A percentile compares a stretch with the other conserved stretches of the same genome.
phyloP scores from a whole-genome alignment of 2,113 vertebrate species.

The Pogona vitticeps region DNA sequence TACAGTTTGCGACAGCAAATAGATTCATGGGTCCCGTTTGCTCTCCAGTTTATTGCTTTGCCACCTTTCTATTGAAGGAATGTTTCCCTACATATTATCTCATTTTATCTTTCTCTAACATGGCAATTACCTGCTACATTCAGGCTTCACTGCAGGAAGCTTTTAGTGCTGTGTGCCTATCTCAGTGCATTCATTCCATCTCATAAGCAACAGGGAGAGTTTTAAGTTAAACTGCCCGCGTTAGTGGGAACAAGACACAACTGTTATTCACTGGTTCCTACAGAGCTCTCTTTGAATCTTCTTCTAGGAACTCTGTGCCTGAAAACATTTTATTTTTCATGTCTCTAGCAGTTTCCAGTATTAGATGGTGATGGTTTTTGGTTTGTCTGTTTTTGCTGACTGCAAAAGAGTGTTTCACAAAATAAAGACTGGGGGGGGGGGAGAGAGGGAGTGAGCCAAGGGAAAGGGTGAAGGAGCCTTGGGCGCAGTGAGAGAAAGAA shows the following conservation, averaged over 20 bases:
- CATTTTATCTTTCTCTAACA: conserved; percentile 19
- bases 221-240: conserved; percentile 19
- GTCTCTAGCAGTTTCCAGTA: neutral
- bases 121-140: neutral
- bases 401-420: neutral
- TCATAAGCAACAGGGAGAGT: neutral
- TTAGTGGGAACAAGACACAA: neutral
- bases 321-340: neutral
- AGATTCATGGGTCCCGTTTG: neutral
- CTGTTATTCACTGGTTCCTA: neutral
- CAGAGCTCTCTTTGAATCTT: neutral
- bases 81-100: conserved; percentile 14
- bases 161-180: neutral
- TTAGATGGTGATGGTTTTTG: neutral
- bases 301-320: neutral
- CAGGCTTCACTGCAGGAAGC: neutral
- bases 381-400: neutral
- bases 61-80: conserved; percentile 10
- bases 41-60: neutral
- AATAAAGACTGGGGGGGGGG: too few relatives aligned
- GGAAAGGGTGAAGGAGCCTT: too few relatives aligned
- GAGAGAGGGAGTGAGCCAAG: too few relatives aligned
- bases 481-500: too few relatives aligned
- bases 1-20: conserved; percentile 3
- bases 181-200: neutral